These are phyloP conservation scores for Tetramorium alpestre DNA, from an alignment of 1,140 invertebrate species.

Conservation along the genomic window DNA sequence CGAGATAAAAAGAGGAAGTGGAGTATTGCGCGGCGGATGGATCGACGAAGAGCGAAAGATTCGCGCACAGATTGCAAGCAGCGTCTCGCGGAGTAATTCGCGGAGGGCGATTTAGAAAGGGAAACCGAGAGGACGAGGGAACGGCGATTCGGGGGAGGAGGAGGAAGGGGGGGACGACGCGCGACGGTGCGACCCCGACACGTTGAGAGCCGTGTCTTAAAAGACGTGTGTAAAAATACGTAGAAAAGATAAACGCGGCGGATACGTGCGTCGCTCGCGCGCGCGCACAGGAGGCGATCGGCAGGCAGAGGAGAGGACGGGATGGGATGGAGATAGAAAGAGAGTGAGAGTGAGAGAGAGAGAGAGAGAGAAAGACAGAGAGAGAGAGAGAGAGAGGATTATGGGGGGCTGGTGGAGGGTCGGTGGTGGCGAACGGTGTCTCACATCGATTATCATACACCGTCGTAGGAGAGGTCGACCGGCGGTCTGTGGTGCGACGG, in stretches of 20 bases:
- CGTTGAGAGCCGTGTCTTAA: conserved; percentile 57
- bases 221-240: conserved; percentile 81
- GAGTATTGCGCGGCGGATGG: conserved; percentile 25
- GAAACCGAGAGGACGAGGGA: not conserved
- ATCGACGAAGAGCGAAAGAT: not conserved
- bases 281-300: conserved; percentile 49
- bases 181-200: conserved; percentile 53
- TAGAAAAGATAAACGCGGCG: conserved; percentile 78
- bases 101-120: conserved; percentile 2
- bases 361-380: not conserved
- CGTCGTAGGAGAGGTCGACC: conserved; percentile 84
- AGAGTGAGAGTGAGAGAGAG: not conserved
- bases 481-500: conserved; percentile 83
- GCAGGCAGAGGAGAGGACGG: not conserved
- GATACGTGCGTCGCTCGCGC: conserved; percentile 55
- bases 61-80: conserved; percentile 53
- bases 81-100: conserved; percentile 27
- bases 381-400: not conserved
- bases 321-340: not conserved
- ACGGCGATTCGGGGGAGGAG: not conserved
- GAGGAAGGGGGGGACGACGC: conserved; percentile 18
- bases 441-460: conserved; percentile 85
- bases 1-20: conserved; percentile 12
- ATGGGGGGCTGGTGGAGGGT: not conserved
- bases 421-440: conserved; percentile 31